A percentile compares a stretch with the other conserved stretches of the same genome.
These are phyloP conservation scores for Drosophila formosana DNA, from an alignment of 2,888 invertebrate genomes.

Conservation along the genomic window DNA sequence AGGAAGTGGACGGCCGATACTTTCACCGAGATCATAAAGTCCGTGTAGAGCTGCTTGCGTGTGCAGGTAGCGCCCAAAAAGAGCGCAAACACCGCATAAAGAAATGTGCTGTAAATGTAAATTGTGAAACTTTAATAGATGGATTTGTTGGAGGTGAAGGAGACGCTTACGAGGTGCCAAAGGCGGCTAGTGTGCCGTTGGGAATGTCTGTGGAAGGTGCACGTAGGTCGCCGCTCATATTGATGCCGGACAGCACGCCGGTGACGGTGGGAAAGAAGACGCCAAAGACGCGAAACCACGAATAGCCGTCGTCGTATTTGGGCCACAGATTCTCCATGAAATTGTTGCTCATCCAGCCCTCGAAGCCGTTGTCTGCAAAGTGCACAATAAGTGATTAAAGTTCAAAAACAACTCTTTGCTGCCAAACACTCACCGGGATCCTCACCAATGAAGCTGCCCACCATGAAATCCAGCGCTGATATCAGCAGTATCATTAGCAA, in stretches of 20 bases:
- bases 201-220: constrained; percentile 97
- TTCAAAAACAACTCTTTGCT: neutral
- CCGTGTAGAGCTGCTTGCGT: constrained; percentile 89
- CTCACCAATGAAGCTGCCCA: constrained; percentile 94
- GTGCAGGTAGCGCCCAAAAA: constrained; percentile 95
- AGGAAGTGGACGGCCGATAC: constrained; percentile 94
- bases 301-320: constrained; percentile 91
- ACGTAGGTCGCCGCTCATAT: constrained; percentile 98
- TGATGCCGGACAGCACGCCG: constrained; percentile 98
- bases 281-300: constrained; percentile 98
- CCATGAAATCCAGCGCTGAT: constrained; percentile 96
- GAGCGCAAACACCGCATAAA: constrained; percentile 95
- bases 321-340: constrained; percentile 93
- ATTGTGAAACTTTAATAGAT: neutral
- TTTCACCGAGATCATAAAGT: constrained; percentile 96
- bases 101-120: constrained; percentile 88
- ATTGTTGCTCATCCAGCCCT: constrained; percentile 93
- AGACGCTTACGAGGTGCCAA: constrained; percentile 91
- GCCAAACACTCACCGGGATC: constrained; percentile 87
- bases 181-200: constrained; percentile 96
- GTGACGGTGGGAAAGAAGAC: constrained; percentile 99
- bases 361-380: constrained; percentile 90
- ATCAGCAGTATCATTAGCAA: constrained; percentile 93
- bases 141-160: neutral
- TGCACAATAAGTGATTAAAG: neutral